phyloP scores from a whole-genome alignment of 2,113 vertebrate genomes.

The Thalassarche chlororhynchos region DNA sequence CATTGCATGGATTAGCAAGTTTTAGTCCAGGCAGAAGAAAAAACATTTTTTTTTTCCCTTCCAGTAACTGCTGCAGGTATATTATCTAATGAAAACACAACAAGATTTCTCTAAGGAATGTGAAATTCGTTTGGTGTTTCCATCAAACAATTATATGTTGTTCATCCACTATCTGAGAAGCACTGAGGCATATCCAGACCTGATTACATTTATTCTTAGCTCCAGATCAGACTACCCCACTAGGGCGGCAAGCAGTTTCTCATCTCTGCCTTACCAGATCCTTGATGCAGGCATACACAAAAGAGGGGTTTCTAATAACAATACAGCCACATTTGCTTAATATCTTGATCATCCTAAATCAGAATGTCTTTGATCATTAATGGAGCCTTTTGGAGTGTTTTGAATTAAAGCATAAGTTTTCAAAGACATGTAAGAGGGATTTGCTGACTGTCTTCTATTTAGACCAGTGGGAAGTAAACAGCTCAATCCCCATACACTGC shows the following conservation, averaged over 20 bases:
- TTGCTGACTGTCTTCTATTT: conserved; percentile 18
- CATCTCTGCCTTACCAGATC: conserved; percentile 1
- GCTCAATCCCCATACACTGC: not conserved
- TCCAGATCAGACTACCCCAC: not conserved
- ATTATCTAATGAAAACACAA: conserved; percentile 65
- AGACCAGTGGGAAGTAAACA: not conserved
- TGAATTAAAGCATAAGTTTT: not conserved
- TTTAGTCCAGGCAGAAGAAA: conserved; percentile 24
- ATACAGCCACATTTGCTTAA: not conserved
- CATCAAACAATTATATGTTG: conserved; percentile 59
- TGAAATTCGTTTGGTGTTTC: conserved; percentile 48
- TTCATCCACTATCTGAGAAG: conserved; percentile 34
- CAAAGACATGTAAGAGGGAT: not conserved
- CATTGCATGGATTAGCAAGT: conserved; percentile 52
- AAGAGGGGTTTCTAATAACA: not conserved
- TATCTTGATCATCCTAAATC: conserved; percentile 40
- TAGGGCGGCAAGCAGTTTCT: not conserved
- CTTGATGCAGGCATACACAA: not conserved
- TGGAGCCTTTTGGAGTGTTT: not conserved
- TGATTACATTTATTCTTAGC: conserved; percentile 46
- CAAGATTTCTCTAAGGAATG: conserved; percentile 62
- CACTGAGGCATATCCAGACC: conserved; percentile 31
- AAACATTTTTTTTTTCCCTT: not conserved
- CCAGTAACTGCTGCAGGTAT: conserved; percentile 41
- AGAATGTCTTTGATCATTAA: conserved; percentile 17